phyloP scores from a whole-genome alignment of 1,140 invertebrate genomes.

The Lasioglossum albipes region DNA sequence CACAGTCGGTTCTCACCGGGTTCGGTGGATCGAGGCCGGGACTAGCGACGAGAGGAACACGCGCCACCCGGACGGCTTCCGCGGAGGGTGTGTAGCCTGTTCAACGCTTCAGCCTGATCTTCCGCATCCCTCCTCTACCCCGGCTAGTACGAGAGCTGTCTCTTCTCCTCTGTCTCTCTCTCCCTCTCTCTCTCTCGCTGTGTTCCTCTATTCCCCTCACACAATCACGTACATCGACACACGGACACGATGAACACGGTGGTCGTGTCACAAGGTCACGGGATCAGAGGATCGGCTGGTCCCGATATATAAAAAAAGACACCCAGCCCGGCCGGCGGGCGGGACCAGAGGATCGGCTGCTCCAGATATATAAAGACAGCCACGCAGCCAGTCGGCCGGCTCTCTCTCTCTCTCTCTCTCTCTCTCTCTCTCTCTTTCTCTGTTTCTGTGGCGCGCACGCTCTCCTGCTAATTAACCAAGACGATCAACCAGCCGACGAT shows the following conservation, averaged over 20 bases:
- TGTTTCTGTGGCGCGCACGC: conserved; percentile 31
- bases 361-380: conserved; percentile 9
- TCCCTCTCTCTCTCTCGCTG: conserved; percentile 10
- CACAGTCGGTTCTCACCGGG: background rate
- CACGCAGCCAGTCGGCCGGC: background rate
- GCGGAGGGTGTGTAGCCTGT: conserved; percentile 36
- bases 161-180: background rate
- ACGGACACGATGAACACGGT: no score
- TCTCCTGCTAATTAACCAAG: conserved; percentile 35
- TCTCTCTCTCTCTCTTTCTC: background rate
- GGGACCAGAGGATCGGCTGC: conserved; percentile 49
- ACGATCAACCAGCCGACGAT: conserved; percentile 1
- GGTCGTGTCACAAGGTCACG: conserved; percentile 63
- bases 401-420: background rate
- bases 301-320: no score
- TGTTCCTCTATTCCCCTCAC: conserved; percentile 20
- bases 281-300: conserved; percentile 49
- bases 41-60: background rate
- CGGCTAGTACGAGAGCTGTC: background rate
- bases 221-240: background rate
- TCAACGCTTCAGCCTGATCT: conserved; percentile 36
- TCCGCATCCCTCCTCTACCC: conserved; percentile 37
- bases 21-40: background rate
- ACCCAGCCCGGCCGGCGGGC: no score
- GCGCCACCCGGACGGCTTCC: conserved; percentile 25